Conservation (phyloP, 2,888 invertebrate genomes). For the Yponomeuta evonymella region DNA sequence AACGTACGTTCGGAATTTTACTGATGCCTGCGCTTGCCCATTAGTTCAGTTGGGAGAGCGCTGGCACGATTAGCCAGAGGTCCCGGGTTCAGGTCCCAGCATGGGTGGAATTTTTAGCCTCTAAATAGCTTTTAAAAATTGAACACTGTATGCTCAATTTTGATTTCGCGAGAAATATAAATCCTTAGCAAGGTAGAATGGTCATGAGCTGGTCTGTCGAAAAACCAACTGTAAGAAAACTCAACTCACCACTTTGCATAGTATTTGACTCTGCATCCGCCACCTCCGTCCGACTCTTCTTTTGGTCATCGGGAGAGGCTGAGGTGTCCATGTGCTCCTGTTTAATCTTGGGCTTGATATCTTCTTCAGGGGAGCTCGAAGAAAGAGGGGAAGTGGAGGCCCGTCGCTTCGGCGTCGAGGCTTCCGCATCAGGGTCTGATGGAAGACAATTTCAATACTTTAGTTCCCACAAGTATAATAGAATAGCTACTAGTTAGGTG, state of each 20-base stretch:
- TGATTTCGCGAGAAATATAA: no score
- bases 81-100: no score
- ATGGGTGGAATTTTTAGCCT: no score
- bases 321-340: slow-evolving; percentile 81
- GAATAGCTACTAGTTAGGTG: no score
- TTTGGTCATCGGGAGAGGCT: slow-evolving; percentile 79
- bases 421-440: slow-evolving; percentile 68
- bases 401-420: slow-evolving; percentile 78
- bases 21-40: no score
- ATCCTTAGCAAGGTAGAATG: no score
- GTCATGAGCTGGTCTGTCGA: no score
- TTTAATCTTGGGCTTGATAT: slow-evolving; percentile 77
- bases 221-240: neutral
- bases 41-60: no score
- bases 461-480: no score
- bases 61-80: no score
- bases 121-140: no score
- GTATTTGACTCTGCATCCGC: slow-evolving; percentile 94
- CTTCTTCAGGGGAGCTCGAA: slow-evolving; percentile 70
- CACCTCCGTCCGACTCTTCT: slow-evolving; percentile 87
- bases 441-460: neutral
- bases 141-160: neutral
- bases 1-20: no score
- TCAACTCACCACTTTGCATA: slow-evolving; percentile 89
- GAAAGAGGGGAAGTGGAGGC: slow-evolving; percentile 75